A percentile compares a stretch with the other conserved stretches of the same genome.
These are phyloP conservation scores for Oceanodroma leucorhoa DNA, from an alignment of 2,797 vertebrate genomes.

Conservation along the genomic window DNA sequence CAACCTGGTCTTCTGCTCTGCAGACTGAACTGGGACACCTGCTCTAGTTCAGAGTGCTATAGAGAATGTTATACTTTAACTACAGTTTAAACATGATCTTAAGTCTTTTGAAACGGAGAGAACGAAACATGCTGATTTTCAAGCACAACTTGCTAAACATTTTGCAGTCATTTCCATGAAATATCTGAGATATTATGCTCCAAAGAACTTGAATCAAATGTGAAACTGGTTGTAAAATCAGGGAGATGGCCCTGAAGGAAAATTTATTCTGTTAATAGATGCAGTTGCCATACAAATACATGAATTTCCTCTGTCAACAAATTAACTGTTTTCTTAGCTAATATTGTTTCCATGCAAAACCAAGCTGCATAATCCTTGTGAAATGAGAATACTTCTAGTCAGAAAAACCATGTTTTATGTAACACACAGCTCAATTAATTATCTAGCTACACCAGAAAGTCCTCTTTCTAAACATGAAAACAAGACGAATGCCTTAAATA, in stretches of 20 bases:
- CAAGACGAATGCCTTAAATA: neutral
- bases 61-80: neutral
- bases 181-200: neutral
- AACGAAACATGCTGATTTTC: neutral
- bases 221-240: constrained; percentile 37
- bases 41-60: neutral
- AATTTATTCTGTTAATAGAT: neutral
- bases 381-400: neutral
- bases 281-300: neutral
- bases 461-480: neutral
- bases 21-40: neutral
- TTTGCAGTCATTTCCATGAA: constrained; percentile 4
- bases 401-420: neutral
- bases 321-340: neutral
- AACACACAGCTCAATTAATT: neutral
- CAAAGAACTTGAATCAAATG: constrained; percentile 9
- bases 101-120: neutral
- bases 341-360: neutral
- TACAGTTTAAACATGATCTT: neutral
- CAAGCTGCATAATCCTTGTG: neutral
- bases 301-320: neutral
- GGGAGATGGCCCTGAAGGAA: neutral
- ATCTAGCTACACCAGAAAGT: neutral
- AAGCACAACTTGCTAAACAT: constrained; percentile 21
- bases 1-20: neutral